These are phyloP conservation scores for Sorex fumeus DNA, from an alignment of 2,113 vertebrate genomes.

Conservation along the genomic window DNA sequence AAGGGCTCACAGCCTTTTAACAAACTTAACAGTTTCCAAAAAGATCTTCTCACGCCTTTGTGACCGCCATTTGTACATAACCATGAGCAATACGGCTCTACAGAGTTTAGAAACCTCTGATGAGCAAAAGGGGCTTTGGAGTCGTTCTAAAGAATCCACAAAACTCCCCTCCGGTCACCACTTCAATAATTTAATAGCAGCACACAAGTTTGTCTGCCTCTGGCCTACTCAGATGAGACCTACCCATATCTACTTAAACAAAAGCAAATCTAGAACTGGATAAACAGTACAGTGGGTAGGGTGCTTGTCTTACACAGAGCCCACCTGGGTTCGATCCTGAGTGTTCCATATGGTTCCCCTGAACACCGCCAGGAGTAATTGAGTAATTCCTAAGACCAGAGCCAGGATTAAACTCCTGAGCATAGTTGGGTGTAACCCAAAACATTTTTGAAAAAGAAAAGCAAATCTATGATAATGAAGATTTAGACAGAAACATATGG, in stretches of 20 bases:
- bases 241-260: background rate
- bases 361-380: too few species aligned
- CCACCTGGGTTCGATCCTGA: too few species aligned
- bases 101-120: background rate
- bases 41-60: background rate
- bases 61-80: background rate
- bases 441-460: background rate
- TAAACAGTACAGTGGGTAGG: too few species aligned
- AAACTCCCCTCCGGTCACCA: too few species aligned
- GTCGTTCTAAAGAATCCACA: too few species aligned
- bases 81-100: background rate
- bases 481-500: background rate
- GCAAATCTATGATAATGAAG: slow-evolving; percentile 2
- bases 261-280: background rate
- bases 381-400: too few species aligned
- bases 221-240: background rate
- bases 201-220: background rate
- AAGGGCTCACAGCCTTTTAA: background rate
- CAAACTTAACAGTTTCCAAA: slow-evolving; percentile 51
- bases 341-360: too few species aligned
- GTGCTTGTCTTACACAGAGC: too few species aligned
- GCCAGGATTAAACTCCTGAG: too few species aligned
- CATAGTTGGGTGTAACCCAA: too few species aligned
- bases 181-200: background rate
- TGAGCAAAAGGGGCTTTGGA: too few species aligned